phyloP scores from a whole-genome alignment of 2,888 invertebrate genomes.

The Imbricaverruca yamaguchii region DNA sequence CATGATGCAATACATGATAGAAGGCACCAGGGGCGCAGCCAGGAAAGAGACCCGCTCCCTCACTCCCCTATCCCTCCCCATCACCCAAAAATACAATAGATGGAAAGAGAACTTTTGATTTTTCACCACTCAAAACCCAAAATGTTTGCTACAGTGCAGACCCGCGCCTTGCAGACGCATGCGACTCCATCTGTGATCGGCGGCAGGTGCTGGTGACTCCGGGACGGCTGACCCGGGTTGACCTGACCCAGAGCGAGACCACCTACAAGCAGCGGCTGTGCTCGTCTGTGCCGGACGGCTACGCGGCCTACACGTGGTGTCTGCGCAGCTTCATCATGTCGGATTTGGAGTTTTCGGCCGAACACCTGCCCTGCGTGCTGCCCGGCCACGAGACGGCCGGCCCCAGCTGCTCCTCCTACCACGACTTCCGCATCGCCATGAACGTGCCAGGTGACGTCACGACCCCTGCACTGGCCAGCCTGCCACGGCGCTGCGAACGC shows the following conservation, averaged over 20 bases:
- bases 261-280: not conserved
- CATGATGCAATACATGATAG: too few species aligned
- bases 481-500: too few species aligned
- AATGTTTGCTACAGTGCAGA: too few species aligned
- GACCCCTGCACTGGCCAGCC: too few species aligned
- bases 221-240: not conserved
- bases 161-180: too few species aligned
- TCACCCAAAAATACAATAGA: too few species aligned
- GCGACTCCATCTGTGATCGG: not conserved
- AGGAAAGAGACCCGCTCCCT: too few species aligned
- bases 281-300: not conserved
- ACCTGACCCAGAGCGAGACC: not conserved
- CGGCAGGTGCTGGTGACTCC: not conserved
- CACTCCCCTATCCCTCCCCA: too few species aligned
- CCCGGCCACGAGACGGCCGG: not conserved
- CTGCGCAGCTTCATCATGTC: not conserved
- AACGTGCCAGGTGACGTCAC: not conserved
- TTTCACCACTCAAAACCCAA: too few species aligned
- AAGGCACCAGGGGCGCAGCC: too few species aligned
- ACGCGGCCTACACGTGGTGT: not conserved
- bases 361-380: not conserved
- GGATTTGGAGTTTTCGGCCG: not conserved
- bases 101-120: too few species aligned
- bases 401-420: not conserved
- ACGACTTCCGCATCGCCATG: not conserved